These are phyloP conservation scores for human (Homo sapiens) DNA, from an alignment of 2,113 vertebrate species.

Conservation along the genomic window DNA sequence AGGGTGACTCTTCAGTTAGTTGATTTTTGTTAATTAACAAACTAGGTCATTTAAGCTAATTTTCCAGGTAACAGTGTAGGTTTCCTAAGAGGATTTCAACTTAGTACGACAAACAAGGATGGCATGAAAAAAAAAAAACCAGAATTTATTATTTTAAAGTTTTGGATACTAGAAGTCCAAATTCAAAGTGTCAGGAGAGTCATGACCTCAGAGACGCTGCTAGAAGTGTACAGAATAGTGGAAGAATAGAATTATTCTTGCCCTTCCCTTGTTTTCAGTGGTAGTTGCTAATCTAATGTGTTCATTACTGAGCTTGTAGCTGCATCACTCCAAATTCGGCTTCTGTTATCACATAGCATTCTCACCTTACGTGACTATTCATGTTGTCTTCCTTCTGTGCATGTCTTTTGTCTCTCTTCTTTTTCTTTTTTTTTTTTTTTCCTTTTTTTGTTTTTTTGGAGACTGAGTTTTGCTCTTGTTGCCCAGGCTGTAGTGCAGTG, in stretches of 20 bases:
- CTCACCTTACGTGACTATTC: too few species aligned
- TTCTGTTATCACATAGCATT: too few species aligned
- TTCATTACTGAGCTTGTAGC: neutral
- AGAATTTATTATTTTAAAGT: neutral
- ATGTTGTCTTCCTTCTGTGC: neutral
- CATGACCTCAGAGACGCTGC: too few species aligned
- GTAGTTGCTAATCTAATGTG: rapidly evolving
- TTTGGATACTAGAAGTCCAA: neutral
- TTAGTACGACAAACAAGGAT: neutral
- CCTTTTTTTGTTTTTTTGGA: too few species aligned
- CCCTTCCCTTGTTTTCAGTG: neutral
- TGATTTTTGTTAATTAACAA: neutral
- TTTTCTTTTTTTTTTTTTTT: neutral
- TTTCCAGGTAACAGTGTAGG: neutral
- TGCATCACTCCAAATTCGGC: neutral
- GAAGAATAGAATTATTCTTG: neutral
- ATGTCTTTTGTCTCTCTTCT: neutral
- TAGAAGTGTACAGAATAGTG: too few species aligned
- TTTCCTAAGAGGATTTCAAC: neutral
- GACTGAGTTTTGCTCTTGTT: too few species aligned
- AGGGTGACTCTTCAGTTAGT: neutral
- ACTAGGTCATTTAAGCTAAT: neutral
- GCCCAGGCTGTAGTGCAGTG: too few species aligned
- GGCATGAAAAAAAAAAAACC: neutral
- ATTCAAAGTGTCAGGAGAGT: neutral